Evolutionary conservation across 2,888 invertebrate species (phyloP).

Genomic region (Eupeodes luniger): DNA sequence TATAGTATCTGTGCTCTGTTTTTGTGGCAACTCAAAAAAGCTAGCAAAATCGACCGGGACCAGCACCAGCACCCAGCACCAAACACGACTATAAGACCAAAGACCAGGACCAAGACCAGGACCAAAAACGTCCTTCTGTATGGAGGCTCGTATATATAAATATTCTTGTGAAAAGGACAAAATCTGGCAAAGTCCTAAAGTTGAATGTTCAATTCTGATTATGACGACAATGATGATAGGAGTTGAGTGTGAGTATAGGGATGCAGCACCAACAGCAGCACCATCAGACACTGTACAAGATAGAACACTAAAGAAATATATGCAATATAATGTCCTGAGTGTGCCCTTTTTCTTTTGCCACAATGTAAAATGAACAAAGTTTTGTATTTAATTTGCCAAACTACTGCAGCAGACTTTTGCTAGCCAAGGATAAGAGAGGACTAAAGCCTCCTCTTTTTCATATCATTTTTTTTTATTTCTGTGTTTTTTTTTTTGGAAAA

Average conservation of each 20-base stretch:
- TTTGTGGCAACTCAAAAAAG: constrained; percentile 46
- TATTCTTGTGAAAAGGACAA: constrained; percentile 19
- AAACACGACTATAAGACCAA: not conserved
- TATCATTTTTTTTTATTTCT: not conserved
- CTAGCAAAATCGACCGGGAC: not conserved
- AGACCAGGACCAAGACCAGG: not conserved
- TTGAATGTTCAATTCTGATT: constrained; percentile 69
- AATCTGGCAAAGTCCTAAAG: constrained; percentile 70
- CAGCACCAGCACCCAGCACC: not conserved
- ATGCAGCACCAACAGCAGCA: not conserved
- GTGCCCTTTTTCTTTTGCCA: constrained; percentile 54
- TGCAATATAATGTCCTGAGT: constrained; percentile 64
- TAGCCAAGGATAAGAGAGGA: constrained; percentile 4
- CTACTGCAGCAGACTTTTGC: constrained; percentile 20
- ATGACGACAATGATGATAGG: constrained; percentile 47
- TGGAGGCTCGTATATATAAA: not conserved
- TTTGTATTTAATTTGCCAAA: constrained; percentile 69
- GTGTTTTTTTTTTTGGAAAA: constrained; percentile 4
- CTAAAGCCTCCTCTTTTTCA: not conserved
- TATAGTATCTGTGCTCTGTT: constrained; percentile 35
- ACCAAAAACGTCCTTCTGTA: constrained; percentile 6
- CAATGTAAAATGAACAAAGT: constrained; percentile 66
- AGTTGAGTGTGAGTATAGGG: not conserved
- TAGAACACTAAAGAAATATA: constrained; percentile 10
- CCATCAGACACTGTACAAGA: not conserved